Base-by-base conservation (phyloP, 1,140 invertebrate genomes). In the Pectinophora gossypiella region DNA sequence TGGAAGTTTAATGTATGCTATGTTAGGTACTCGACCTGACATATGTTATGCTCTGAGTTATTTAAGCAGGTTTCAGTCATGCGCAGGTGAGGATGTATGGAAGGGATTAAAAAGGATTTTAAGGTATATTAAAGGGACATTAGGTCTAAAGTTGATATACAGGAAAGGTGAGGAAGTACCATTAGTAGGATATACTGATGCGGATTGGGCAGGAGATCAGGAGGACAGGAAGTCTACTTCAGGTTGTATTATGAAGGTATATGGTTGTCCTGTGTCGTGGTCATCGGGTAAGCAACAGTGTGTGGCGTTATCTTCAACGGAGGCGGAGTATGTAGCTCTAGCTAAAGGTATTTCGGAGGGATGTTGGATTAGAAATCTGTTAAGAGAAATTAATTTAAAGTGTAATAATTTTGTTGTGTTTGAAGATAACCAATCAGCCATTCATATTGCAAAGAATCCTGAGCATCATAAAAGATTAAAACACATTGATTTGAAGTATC, bases 241-340 rank as follows among this genome's bases (percentile, higher is more conserved):
- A 13, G 76, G 72, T 12, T 80, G 51, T 59, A 6, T 58, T 10
- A 72, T 81, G 44, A 60, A 64, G 59, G 3, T 57, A 9, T 48
- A 47, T 18, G 56, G 49, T 19, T 56, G 50, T 45, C n/a, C 59
- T 19, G 55, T 75, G 7, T 64, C 60, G 12, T 77, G 79, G 77
- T 57, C 51, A 12, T 75, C 56, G 5, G 73, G 66, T 43, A 80
- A 75, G 27, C 76, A 81, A 50, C 55, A 44, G 5, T 58, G 57
- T 20, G 68, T 78, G 3, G 56, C 80, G 16, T 45, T 73, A 0
- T 81, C 68, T 2, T 69, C 68, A 1, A 68, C 67, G 5, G 75
- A 85, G 51, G 51, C 76, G 0, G 76, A 85, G 43, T 83, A 76
- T 62, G 63, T 85, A 42, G 71, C 65, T 6, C 23, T 73, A 40